A percentile compares a stretch with the other conserved stretches of the same genome.
phyloP scores from a whole-genome alignment of 2,113 vertebrate genomes.

The Scortum barcoo region DNA sequence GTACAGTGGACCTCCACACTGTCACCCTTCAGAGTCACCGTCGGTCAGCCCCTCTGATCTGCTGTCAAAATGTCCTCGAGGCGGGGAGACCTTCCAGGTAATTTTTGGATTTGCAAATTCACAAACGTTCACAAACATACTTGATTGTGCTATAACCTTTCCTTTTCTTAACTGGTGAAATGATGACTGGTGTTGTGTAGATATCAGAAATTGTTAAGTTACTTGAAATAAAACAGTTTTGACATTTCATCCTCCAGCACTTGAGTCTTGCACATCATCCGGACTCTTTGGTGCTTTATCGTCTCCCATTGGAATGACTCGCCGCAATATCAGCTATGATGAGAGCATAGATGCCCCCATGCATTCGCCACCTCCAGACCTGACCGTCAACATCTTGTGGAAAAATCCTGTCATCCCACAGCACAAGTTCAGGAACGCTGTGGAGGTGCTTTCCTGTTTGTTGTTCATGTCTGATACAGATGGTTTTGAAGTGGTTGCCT shows the following conservation, averaged over 20 bases:
- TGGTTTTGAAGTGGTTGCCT: neutral
- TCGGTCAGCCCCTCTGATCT: slow-evolving; percentile 6
- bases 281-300: slow-evolving; percentile 86
- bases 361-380: slow-evolving; percentile 90
- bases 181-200: neutral
- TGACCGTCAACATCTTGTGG: slow-evolving; percentile 87
- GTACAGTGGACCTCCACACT: neutral
- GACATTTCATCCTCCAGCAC: slow-evolving; percentile 47
- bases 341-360: slow-evolving; percentile 90
- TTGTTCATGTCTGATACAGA: neutral
- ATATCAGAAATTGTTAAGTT: neutral
- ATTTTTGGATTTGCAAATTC: neutral
- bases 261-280: slow-evolving; percentile 73
- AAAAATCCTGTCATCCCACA: slow-evolving; percentile 91
- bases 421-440: slow-evolving; percentile 88
- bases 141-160: neutral
- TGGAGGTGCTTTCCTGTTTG: slow-evolving; percentile 83
- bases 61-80: slow-evolving; percentile 70
- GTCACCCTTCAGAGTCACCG: neutral
- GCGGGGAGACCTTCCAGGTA: slow-evolving; percentile 79
- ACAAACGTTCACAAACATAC: too few species aligned
- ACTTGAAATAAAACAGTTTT: neutral
- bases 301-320: slow-evolving; percentile 86
- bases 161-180: neutral
- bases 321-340: slow-evolving; percentile 91